Evolutionary conservation across 2,888 invertebrate species (phyloP), one percentile per base, ranked within the genome.

Genomic region (Esperia sulphurella): DNA sequence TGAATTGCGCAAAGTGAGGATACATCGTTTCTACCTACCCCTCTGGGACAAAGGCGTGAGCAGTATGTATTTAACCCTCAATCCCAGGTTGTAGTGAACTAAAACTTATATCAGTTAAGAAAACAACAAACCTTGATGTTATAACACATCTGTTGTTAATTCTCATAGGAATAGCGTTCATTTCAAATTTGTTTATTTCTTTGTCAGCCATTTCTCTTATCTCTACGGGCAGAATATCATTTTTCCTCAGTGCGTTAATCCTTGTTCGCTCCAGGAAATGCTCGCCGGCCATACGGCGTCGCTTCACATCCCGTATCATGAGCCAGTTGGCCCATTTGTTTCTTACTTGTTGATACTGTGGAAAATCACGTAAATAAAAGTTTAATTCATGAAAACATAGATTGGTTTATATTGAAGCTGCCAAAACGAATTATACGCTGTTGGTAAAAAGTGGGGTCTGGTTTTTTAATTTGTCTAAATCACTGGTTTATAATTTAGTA

Each of bases 241-340:
- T 97, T 75, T 94, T 96, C 49, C 96, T 92, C 49, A 99, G 71
- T 0, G 96, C 93, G 77, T 97, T 95, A 0, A 97, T 89, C 49
- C 98, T 92, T 48, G 96, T 86, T 55, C 98, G 91, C 51, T 94
- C 93, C 1, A 94, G 91, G 40, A 94, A 96, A 75, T 94, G 90
- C 71, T 97, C 93, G 37, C 93, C 92, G 0, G 94, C 93, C 68
- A 93, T 88, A 65, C 93, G 92, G 46, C 98, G 92, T 31, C 96
- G 91, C 71, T 96, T 96, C 0, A 95, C 95, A 78, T 99, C 98
- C 54, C 95, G 91, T 42, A 94, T 91, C 96, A 97, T 98, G 68
- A 92, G 91, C 91, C 94, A 94, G 75, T 96, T 95, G 0, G 94
- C 92, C 92, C 94, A 97, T 89, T 95, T 94, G 41, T 92, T 91